A percentile compares a stretch with the other conserved stretches of the same genome.
These are phyloP conservation scores for Diaphora mendica DNA, from an alignment of 2,888 invertebrate genomes.

Conservation along the genomic window DNA sequence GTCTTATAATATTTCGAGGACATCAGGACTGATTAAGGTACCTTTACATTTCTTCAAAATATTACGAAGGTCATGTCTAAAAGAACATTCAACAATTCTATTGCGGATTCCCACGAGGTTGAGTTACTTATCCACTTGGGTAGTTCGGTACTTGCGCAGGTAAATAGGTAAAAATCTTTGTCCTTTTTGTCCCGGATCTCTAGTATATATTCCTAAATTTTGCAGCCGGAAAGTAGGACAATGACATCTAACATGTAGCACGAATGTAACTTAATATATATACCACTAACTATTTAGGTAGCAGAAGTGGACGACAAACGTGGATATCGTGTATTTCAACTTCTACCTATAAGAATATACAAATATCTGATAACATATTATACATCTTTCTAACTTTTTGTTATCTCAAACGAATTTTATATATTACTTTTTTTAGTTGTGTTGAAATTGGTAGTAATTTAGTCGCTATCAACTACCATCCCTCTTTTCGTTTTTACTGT, in stretches of 20 bases:
- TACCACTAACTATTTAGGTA: neutral
- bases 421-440: neutral
- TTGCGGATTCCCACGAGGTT: neutral
- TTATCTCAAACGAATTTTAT: neutral
- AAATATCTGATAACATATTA: neutral
- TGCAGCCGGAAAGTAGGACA: neutral
- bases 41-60: neutral
- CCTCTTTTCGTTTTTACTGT: neutral
- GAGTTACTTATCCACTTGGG: neutral
- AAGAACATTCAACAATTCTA: neutral
- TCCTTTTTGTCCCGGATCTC: neutral
- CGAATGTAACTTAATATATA: neutral
- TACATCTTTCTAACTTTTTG: neutral
- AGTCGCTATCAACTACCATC: conserved; percentile 1
- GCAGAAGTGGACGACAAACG: neutral
- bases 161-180: neutral
- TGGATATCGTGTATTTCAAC: neutral
- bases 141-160: neutral
- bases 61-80: neutral
- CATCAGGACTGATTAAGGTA: no score
- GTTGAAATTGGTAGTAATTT: conserved; percentile 4
- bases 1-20: no score
- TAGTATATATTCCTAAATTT: neutral
- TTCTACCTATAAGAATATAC: neutral
- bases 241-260: neutral